These are phyloP conservation scores for Magallana nippona DNA, from an alignment of 2,888 invertebrate species.

Conservation along the genomic window DNA sequence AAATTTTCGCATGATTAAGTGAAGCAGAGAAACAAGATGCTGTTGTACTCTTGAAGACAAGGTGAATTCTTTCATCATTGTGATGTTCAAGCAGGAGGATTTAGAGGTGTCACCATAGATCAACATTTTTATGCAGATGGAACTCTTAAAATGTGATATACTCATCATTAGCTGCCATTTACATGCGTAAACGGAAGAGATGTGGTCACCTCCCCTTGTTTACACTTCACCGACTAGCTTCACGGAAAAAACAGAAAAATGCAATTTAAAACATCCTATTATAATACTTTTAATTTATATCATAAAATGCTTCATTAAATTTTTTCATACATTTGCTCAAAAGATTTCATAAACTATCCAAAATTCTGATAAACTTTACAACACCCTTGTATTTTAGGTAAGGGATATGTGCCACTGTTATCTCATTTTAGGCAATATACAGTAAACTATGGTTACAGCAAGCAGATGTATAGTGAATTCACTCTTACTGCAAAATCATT, in stretches of 20 bases:
- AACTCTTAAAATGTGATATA: slow-evolving; percentile 12
- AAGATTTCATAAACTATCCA: slow-evolving; percentile 1
- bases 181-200: not conserved
- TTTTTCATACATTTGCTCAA: not conserved
- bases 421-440: too few relatives aligned
- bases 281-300: not conserved
- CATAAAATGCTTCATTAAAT: slow-evolving; percentile 27
- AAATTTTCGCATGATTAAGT: not conserved
- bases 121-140: not conserved
- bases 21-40: not conserved
- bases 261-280: slow-evolving; percentile 13
- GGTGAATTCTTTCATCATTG: not conserved
- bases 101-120: not conserved
- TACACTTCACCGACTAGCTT: not conserved
- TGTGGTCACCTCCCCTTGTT: not conserved
- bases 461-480: too few relatives aligned
- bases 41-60: not conserved
- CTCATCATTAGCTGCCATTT: slow-evolving; percentile 23
- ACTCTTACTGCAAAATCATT: too few relatives aligned
- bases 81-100: not conserved
- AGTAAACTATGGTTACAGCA: too few relatives aligned
- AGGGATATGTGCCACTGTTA: too few relatives aligned
- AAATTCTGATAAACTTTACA: not conserved
- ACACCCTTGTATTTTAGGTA: too few relatives aligned
- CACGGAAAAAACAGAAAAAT: not conserved